Evolutionary conservation across 2,888 invertebrate species (phyloP), one percentile per base, ranked within the genome.

Genomic region (Xestia c-nigrum): DNA sequence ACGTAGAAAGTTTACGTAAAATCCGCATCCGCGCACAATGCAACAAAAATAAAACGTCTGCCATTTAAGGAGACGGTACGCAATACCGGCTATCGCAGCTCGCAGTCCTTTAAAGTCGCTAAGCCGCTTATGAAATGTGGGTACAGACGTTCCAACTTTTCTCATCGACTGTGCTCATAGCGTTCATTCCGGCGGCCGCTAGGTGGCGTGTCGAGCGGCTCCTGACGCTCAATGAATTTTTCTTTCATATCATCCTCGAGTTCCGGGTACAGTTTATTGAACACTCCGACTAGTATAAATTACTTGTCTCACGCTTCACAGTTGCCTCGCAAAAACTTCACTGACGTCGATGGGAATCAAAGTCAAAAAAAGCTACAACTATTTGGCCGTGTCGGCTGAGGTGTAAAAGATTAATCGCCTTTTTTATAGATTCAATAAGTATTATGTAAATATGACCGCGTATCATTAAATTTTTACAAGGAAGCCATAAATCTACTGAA

Each of bases 111-210:
- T 94, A 94, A 94, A 92, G 94, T 92, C 90, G 90, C 91, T 92
- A 93, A 93, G 93, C 92, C 87, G 94, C 93, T 95, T 95, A 94
- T 94, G 94, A 94, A 94, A 95, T 93, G 93, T 93, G 93, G 92
- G 92, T 90, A 89, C 90, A 88, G 87, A 86, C 85, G 90, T 88
- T 90, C 87, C 87, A 88, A 91, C 92, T 93, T 93, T 96, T 96
- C 95, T 94, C 95, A 95, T 94, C 92, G 92, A 87, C 89, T 67
- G 76, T 71, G 64, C 78, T 82, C 87, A 87, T 84, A 82, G 81
- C 74, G 72, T 70, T 87, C 85, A 83, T 87, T 72, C 79, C 84
- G 47, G 63, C n/a, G 65, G 65, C 59, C 67, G 70, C 67, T 73
- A 79, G 76, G 71, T 79, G 75, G 78, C 85, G 76, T 76, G 79